Conservation (phyloP, 1,140 invertebrate species). For the Achroia grisella region DNA sequence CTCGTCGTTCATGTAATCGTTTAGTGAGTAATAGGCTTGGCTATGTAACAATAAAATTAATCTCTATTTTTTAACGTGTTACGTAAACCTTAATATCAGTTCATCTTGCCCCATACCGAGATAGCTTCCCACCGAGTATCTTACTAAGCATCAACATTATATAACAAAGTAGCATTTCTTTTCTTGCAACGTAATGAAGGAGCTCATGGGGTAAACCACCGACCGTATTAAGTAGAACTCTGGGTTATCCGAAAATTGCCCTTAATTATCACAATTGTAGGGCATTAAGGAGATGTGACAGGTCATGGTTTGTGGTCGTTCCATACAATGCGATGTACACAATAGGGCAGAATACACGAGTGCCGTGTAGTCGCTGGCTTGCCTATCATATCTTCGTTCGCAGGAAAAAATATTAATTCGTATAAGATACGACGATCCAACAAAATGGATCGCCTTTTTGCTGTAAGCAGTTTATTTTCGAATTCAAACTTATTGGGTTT, state of each 20-base stretch:
- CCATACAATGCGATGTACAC: conserved; percentile 31
- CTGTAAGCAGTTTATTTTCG: conserved; percentile 6
- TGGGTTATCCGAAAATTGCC: too few species aligned
- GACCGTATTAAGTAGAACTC: conserved; percentile 20
- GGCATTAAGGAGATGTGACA: neutral
- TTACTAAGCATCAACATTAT: conserved; percentile 1
- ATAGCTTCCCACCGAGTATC: too few species aligned
- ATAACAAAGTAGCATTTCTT: conserved; percentile 16
- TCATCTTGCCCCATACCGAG: too few species aligned
- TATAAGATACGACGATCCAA: conserved; percentile 32
- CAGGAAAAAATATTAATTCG: conserved; percentile 44
- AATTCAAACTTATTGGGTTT: neutral
- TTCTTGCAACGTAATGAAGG: conserved; percentile 30
- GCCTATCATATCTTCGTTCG: conserved; percentile 20
- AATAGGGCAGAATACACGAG: conserved; percentile 31
- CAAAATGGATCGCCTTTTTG: conserved; percentile 16
- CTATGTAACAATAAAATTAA: neutral
- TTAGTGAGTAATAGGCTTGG: too few species aligned
- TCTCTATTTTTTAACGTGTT: neutral
- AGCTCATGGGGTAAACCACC: conserved; percentile 13
- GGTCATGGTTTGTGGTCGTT: conserved; percentile 13
- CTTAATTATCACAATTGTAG: too few species aligned
- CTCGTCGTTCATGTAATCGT: too few species aligned
- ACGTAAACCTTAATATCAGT: too few species aligned
- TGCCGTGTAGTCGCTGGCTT: conserved; percentile 20